Evolutionary conservation across 2,888 invertebrate genomes (phyloP), one percentile per base, ranked within the genome.

Genomic region (Chouioia cunea): DNA sequence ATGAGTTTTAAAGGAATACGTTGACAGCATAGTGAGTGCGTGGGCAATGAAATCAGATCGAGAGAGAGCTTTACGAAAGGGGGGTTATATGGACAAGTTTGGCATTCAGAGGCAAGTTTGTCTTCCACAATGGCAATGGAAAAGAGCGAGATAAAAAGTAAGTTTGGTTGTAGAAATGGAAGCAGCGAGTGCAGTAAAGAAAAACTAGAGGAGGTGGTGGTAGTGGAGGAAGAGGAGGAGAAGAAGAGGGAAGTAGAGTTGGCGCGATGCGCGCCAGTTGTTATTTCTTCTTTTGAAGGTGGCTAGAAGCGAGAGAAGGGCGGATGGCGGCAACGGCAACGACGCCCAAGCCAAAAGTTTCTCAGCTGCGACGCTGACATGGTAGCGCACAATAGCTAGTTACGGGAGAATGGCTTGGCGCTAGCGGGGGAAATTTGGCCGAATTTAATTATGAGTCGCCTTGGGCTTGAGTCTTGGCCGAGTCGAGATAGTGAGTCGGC

Each of bases 381-480:
- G 36, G 78, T 77, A 76, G 77, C 76, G 78, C 80, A 85, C 85
- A 85, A 85, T 85, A 85, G 85, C 85, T 85, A 84, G 85, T 85
- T 85, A 85, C 82, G 83, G 81, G 81, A 85, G 84, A 85, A 84
- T 84, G 80, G 79, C 36, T 36, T 66, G 75, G 76, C 76, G 78
- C 80, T 75, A 79, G 82, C 77, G 79, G 82, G 80, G 80, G 78
- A 79, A 84, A 85, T 85, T 85, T 81, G 81, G 83, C 77, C 84
- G 82, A 85, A 85, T 85, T 85, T 85, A 85, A 85, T 85, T 85
- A 85, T 82, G 84, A 84, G 82, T 78, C 82, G 84, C 82, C 85
- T 85, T 84, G 80, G 83, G 82, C 36, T 36, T 36, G 36, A 36
- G 36, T 6, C 36, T 36, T 12, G 10, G 36, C 2, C 27, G 27